Percentiles rank a stretch among this genome's conserved stretches.
Conservation (phyloP, 2,113 vertebrate species). For the Coregonus clupeaformis region DNA sequence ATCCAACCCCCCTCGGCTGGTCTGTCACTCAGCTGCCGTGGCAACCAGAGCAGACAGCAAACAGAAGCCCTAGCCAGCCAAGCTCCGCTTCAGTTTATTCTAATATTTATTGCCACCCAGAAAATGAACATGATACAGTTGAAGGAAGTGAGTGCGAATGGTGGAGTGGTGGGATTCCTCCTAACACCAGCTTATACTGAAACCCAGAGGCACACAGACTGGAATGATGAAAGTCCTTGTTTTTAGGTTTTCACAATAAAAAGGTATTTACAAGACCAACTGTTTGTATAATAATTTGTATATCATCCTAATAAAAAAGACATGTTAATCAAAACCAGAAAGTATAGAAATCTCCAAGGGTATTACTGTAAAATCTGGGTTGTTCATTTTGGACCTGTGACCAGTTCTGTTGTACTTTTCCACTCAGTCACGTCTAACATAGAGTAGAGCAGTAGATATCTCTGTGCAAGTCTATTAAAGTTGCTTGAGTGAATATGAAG, state of each 20-base stretch:
- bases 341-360: not conserved
- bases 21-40: conserved; percentile 83
- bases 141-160: conserved; percentile 59
- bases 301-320: not conserved
- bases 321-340: not conserved
- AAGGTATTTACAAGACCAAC: not conserved
- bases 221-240: not conserved
- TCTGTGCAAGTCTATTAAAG: conserved; percentile 2
- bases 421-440: not conserved
- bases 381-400: not conserved
- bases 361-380: not conserved
- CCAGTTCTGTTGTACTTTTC: not conserved
- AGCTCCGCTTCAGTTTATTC: conserved; percentile 81
- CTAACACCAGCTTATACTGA: not conserved
- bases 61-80: conserved; percentile 78
- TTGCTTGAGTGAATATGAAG: conserved; percentile 17
- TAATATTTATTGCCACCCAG: conserved; percentile 84
- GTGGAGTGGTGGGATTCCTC: conserved; percentile 56
- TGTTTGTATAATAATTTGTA: not conserved
- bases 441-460: not conserved
- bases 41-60: conserved; percentile 79
- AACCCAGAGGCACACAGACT: not conserved
- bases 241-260: not conserved
- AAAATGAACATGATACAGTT: conserved; percentile 81
- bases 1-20: conserved; percentile 49